Conservation (phyloP, 2,888 invertebrate genomes). For the Dasysyrphus albostriatus region DNA sequence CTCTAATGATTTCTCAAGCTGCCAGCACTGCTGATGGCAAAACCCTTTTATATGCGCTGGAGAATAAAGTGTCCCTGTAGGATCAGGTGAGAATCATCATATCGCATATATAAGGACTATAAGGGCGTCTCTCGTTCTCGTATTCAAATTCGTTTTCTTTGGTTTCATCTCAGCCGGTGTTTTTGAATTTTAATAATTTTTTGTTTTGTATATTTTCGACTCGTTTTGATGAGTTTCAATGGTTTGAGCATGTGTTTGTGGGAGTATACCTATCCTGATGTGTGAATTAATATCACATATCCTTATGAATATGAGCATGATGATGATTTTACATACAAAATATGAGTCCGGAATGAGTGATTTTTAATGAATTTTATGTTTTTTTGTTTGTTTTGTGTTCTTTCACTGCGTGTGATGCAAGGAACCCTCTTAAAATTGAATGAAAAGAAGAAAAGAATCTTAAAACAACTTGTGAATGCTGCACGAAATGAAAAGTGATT, state of each 20-base stretch:
- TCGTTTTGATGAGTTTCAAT: slow-evolving; percentile 37
- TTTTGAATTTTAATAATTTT: slow-evolving; percentile 30
- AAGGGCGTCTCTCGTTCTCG: slow-evolving; percentile 37
- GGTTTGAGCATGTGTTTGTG: slow-evolving; percentile 31
- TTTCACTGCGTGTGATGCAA: not conserved
- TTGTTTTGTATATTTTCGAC: slow-evolving; percentile 7
- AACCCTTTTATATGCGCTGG: slow-evolving; percentile 47
- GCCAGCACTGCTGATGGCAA: slow-evolving; percentile 34
- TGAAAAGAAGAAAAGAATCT: slow-evolving; percentile 15
- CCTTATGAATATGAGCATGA: slow-evolving; percentile 37
- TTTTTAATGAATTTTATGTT: slow-evolving; percentile 72
- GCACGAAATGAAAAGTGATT: slow-evolving; percentile 71
- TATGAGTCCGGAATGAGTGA: slow-evolving; percentile 64
- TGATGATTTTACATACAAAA: slow-evolving; percentile 52
- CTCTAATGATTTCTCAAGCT: slow-evolving; percentile 75
- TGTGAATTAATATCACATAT: slow-evolving; percentile 26
- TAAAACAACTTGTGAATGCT: slow-evolving; percentile 49
- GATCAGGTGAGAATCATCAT: slow-evolving; percentile 61
- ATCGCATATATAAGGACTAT: not conserved
- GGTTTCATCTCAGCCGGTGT: slow-evolving; percentile 55
- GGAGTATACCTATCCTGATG: slow-evolving; percentile 26
- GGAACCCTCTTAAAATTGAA: not conserved
- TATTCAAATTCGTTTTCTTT: slow-evolving; percentile 68
- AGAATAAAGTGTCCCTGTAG: slow-evolving; percentile 42
- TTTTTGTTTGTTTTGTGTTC: slow-evolving; percentile 54